A percentile compares a stretch with the other conserved stretches of the same genome.
phyloP scores from a whole-genome alignment of 1,140 invertebrate species.

The Drosophila eugracilis region DNA sequence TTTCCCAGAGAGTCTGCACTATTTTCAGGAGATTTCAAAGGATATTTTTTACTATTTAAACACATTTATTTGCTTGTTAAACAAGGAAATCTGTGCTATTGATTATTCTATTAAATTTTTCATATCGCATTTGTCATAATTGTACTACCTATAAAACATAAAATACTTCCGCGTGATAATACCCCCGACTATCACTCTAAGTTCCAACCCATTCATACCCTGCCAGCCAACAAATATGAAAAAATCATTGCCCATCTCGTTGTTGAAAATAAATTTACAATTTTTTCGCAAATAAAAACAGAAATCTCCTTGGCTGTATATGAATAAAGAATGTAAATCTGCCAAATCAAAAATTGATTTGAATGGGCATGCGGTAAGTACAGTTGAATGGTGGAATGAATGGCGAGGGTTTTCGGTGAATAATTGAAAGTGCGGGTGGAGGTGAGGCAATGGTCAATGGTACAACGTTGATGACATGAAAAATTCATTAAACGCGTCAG shows the following conservation, averaged over 20 bases:
- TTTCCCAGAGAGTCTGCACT: slow-evolving; percentile 8
- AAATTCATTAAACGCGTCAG: slow-evolving; percentile 77
- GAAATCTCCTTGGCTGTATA: slow-evolving; percentile 21
- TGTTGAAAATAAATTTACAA: slow-evolving; percentile 55
- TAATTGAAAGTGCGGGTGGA: slow-evolving; percentile 49
- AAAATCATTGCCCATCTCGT: slow-evolving; percentile 9
- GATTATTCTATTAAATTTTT: neutral
- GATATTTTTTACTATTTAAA: too few relatives aligned
- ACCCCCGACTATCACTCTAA: neutral
- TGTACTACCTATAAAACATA: neutral
- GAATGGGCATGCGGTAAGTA: slow-evolving; percentile 75
- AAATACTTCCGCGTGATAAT: slow-evolving; percentile 2
- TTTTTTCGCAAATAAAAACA: slow-evolving; percentile 50
- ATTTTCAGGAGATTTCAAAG: neutral
- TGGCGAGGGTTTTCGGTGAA: slow-evolving; percentile 8
- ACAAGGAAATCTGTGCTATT: neutral
- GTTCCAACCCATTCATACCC: neutral
- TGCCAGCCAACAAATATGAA: slow-evolving; percentile 1
- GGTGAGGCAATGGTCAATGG: slow-evolving; percentile 33
- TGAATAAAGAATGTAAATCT: slow-evolving; percentile 55
- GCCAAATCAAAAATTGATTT: slow-evolving; percentile 81
- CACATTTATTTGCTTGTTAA: neutral
- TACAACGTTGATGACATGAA: slow-evolving; percentile 62
- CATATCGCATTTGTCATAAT: neutral
- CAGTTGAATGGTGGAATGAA: slow-evolving; percentile 46